phyloP scores from a whole-genome alignment of 2,797 vertebrate genomes.

The Coregonus sp. region DNA sequence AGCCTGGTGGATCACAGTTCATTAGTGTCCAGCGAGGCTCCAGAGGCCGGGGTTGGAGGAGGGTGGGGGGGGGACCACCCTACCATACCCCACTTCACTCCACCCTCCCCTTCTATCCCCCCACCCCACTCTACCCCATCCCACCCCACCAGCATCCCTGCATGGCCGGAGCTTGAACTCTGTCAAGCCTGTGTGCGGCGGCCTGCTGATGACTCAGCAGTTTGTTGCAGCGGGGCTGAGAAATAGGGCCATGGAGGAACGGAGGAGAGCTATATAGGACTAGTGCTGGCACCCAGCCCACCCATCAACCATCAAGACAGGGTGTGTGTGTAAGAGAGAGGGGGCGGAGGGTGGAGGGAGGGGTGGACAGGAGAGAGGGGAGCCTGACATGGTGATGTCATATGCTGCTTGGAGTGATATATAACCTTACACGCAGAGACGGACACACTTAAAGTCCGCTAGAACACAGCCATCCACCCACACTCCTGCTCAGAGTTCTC shows the following conservation, averaged over 20 bases:
- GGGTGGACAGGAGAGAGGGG: conserved; percentile 45
- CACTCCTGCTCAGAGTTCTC: conserved; percentile 43
- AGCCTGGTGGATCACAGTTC: conserved; percentile 64
- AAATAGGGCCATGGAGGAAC: conserved; percentile 50
- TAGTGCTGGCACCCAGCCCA: conserved; percentile 60
- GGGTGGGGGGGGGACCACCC: too few species aligned
- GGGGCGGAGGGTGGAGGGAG: conserved; percentile 11
- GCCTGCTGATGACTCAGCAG: conserved; percentile 67
- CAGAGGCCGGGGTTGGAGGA: conserved; percentile 31
- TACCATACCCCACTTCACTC: neutral
- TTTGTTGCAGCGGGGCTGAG: conserved; percentile 42
- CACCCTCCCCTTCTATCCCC: too few species aligned
- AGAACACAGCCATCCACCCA: neutral
- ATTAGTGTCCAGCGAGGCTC: conserved; percentile 61
- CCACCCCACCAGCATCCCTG: conserved; percentile 32
- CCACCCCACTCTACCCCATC: neutral
- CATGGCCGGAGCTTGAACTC: conserved; percentile 33
- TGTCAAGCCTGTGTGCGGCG: conserved; percentile 50
- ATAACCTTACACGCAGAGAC: conserved; percentile 58
- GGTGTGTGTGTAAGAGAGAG: conserved; percentile 39
- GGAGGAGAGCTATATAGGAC: conserved; percentile 20
- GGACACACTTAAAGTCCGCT: neutral
- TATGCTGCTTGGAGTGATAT: conserved; percentile 64
- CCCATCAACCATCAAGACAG: conserved; percentile 43
- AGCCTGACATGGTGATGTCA: conserved; percentile 63